Conservation (phyloP, 2,888 invertebrate genomes). For the Catonia carolina region DNA sequence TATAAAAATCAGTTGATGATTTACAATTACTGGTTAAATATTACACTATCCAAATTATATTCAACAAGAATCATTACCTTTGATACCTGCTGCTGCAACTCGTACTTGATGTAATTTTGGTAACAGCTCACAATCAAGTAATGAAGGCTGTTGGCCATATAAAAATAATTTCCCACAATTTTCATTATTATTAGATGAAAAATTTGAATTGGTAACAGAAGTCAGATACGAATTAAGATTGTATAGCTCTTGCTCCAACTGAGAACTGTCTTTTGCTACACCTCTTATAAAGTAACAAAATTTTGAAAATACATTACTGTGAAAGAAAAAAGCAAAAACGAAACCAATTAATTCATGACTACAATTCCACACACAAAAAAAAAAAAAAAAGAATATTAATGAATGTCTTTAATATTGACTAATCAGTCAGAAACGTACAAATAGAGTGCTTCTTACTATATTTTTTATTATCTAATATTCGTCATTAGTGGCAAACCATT, state of each 20-base stretch:
- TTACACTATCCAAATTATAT: too few relatives aligned
- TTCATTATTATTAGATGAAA: background rate
- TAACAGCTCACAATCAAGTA: conserved; percentile 33
- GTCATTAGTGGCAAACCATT: too few relatives aligned
- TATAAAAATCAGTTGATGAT: too few relatives aligned
- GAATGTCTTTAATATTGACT: too few relatives aligned
- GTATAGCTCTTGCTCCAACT: conserved; percentile 31
- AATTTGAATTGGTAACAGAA: background rate
- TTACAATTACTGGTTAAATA: too few relatives aligned
- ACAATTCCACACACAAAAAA: too few relatives aligned
- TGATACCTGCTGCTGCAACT: conserved; percentile 32
- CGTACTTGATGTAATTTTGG: conserved; percentile 35
- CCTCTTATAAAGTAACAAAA: conserved; percentile 33
- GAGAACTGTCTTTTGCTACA: conserved; percentile 30
- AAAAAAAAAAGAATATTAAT: too few relatives aligned
- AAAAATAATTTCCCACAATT: conserved; percentile 24
- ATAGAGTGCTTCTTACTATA: too few relatives aligned
- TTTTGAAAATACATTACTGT: conserved; percentile 33
- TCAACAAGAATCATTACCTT: too few relatives aligned
- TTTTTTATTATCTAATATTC: too few relatives aligned
- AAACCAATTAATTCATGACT: too few relatives aligned
- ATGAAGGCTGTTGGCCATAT: conserved; percentile 28
- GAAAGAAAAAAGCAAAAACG: conserved; percentile 11
- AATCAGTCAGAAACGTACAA: too few relatives aligned
- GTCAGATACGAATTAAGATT: conserved; percentile 21